Evolutionary conservation across 2,888 invertebrate species (phyloP), one percentile per base, ranked within the genome.

Genomic region (Hecatera dysodea): DNA sequence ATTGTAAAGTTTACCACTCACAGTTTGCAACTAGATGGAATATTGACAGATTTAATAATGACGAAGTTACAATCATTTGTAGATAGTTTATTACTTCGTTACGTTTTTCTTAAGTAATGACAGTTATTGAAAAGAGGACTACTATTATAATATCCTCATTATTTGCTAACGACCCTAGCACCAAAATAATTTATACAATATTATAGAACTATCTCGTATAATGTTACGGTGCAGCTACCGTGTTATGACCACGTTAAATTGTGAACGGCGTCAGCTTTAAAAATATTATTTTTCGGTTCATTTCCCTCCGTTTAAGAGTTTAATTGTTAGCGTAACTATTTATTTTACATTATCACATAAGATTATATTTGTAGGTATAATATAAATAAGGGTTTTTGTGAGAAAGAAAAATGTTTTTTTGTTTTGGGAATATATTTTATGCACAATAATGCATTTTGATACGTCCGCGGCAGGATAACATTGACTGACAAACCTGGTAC

Each of bases 361-460:
- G 80, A 68, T 75, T 78, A 71, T 78, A 75, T 81, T 82, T 84
- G 67, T 85, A 86, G 80, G 81, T 81, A 82, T 87, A 86, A 72
- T 62, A 76, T 89, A 88, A 91, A 72, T 90, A 88, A 91, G 88
- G 86, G 84, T 75, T 89, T 89, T 72, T 78, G 91, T 91, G 90
- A 90, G 91, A 89, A 89, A 88, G 86, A 80, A 78, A 87, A 89
- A 89, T 86, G 89, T 88, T 72, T 72, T 73, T 79, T 73, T 79
- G 78, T 81, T 82, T 81, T 71, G 56, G 85, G 83, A 87, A 89
- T 89, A 89, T 90, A 89, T 90, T 92, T 90, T 91, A 91, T 92
- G 93, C 94, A 94, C 93, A 93, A 93, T 86, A 89, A 89, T 90
- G 92, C 92, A 93, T 94, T 93, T 94, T 83, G 81, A 90, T 86